These are phyloP conservation scores for Oeneis ivallda DNA, from an alignment of 2,888 invertebrate species.

Conservation along the genomic window DNA sequence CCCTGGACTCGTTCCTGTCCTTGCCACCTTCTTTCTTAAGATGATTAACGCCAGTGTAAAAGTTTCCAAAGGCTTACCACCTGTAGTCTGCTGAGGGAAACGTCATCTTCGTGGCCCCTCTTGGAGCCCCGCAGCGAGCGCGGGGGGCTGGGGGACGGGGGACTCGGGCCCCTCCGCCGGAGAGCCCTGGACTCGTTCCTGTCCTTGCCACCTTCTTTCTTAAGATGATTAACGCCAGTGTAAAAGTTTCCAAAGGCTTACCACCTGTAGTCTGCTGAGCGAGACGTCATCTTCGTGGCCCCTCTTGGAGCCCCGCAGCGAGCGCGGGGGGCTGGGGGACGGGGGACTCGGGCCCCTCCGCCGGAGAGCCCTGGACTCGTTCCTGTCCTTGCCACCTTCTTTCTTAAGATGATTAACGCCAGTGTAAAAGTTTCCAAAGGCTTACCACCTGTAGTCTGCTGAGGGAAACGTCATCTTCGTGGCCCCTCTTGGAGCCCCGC, in stretches of 20 bases:
- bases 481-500: slow-evolving; percentile 19
- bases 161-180: slow-evolving; percentile 15
- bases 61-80: background rate
- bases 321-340: slow-evolving; percentile 24
- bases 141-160: slow-evolving; percentile 23
- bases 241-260: background rate
- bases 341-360: slow-evolving; percentile 22
- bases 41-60: too few relatives aligned
- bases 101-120: slow-evolving; percentile 27
- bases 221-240: too few relatives aligned
- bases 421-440: background rate
- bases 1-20: background rate
- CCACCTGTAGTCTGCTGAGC: background rate
- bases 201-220: too few relatives aligned
- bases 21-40: too few relatives aligned
- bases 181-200: background rate
- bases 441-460: background rate
- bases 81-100: background rate
- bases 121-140: slow-evolving; percentile 19
- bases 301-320: slow-evolving; percentile 20
- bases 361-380: background rate
- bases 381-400: background rate
- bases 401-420: too few relatives aligned
- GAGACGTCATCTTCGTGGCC: slow-evolving; percentile 23
- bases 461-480: slow-evolving; percentile 23